A percentile compares a stretch with the other conserved stretches of the same genome.
Conservation (phyloP, 2,113 vertebrate genomes). For the human region DNA sequence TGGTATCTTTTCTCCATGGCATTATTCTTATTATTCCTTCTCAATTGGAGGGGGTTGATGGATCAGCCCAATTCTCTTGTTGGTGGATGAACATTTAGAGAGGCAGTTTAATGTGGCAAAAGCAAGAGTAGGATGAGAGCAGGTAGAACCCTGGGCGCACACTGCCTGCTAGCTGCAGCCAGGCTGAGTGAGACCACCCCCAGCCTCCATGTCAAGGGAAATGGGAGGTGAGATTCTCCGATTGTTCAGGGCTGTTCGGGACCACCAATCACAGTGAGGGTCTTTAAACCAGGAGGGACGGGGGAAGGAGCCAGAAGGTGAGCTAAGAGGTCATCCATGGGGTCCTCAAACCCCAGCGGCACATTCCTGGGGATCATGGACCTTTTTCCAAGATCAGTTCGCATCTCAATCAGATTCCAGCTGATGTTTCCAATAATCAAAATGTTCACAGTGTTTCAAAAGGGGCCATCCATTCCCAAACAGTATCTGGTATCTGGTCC, state of each 20-base stretch:
- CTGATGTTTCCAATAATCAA: rapidly evolving
- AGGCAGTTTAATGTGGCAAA: background rate
- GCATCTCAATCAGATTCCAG: no score
- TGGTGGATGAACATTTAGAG: no score
- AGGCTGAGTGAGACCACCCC: background rate
- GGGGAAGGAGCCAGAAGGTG: background rate
- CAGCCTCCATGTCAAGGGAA: no score
- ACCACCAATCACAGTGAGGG: background rate
- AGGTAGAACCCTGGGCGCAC: background rate
- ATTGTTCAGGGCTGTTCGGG: rapidly evolving
- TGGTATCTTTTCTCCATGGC: background rate
- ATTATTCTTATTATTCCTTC: background rate
- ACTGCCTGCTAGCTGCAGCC: background rate
- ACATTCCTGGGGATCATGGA: no score
- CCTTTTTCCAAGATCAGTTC: background rate
- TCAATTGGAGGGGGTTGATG: background rate
- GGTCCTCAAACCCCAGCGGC: no score
- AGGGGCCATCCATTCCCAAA: rapidly evolving
- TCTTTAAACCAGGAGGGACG: background rate
- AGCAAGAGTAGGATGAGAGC: background rate
- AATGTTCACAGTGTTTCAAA: rapidly evolving
- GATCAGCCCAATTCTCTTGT: background rate
- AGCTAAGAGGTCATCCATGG: rapidly evolving
- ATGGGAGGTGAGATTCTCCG: rapidly evolving
- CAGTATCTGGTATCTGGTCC: rapidly evolving